Evolutionary conservation across 1,140 invertebrate genomes (phyloP), one percentile per base, ranked within the genome.

Genomic region (Dendroctonus ponderosae): DNA sequence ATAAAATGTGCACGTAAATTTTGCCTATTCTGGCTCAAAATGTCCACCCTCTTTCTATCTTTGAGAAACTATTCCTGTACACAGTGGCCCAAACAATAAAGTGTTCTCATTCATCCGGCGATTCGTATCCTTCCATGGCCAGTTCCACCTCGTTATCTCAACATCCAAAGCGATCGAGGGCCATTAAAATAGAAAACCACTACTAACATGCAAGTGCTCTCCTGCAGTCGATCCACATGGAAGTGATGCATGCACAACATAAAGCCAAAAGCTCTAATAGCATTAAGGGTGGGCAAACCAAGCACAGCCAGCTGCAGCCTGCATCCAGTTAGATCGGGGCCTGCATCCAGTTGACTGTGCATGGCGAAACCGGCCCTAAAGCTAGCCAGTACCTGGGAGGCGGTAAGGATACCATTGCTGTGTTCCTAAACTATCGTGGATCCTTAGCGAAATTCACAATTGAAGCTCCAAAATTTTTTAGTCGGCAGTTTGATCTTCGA

Each of bases 371-470:
- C 50, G 50, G 50, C 50, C 50, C 53, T 63, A 57, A 80, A 82
- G 80, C 57, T 66, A 68, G 66, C 60, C 39, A 63, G 60, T 85
- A 83, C 82, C 82, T 84, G 80, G 81, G 82, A 83, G 82, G 81
- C 81, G 82, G 81, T 81, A 85, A 80, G 82, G 82, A 85, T 81
- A 85, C 83, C 83, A 85, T 85, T 82, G 82, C 83, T 85, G 83
- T 85, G 82, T 84, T 84, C 82, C 83, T 38, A 83, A 85, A 84
- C 82, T 84, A 84, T 81, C 82, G 81, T 82, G 82, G 81, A 81
- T 53, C 51, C 61, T 51, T 37, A 41, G 15, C 44, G 48, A 50
- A 40, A 62, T 39, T 49, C 82, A 40, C 43, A 50, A 54, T 50
- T 51, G 64, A 61, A 49, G 66, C 60, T 70, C 60, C 64, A 52